These are phyloP conservation scores for Holcopasites calliopsidis DNA, from an alignment of 1,140 invertebrate genomes.

Conservation along the genomic window DNA sequence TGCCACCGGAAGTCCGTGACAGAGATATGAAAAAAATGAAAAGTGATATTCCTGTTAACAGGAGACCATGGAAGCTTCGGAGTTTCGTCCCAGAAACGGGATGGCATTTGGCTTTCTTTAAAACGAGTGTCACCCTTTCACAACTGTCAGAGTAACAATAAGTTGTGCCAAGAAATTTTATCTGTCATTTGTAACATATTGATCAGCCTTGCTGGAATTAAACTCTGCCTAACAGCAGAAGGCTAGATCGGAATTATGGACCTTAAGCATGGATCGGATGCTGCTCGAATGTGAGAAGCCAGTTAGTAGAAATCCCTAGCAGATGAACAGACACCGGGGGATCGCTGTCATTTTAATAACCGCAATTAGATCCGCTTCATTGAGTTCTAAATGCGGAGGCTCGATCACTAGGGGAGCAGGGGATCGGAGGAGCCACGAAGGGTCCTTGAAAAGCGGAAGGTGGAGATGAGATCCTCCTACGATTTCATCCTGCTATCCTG, in stretches of 20 bases:
- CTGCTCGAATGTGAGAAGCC: neutral
- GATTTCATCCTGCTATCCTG: constrained; percentile 78
- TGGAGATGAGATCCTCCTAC: constrained; percentile 67
- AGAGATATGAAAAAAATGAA: constrained; percentile 78
- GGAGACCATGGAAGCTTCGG: constrained; percentile 70
- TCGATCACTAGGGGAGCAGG: constrained; percentile 75
- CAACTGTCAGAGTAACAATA: neutral
- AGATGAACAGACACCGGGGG: neutral
- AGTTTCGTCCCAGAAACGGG: constrained; percentile 59
- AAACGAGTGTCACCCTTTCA: neutral
- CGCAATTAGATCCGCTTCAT: constrained; percentile 78
- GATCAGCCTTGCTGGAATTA: no score
- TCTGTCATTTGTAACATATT: no score
- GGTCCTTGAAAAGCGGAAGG: constrained; percentile 20
- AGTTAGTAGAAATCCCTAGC: neutral
- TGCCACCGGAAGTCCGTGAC: constrained; percentile 31
- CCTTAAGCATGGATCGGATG: no score
- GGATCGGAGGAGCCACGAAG: constrained; percentile 68
- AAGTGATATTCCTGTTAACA: constrained; percentile 78
- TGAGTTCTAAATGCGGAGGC: constrained; percentile 80
- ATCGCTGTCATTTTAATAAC: constrained; percentile 47
- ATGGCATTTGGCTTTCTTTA: constrained; percentile 71
- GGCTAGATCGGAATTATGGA: no score
- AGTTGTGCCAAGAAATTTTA: neutral
- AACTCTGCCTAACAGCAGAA: no score